Evolutionary conservation across 1,140 invertebrate genomes (phyloP), one percentile per base, ranked within the genome.

Genomic region (Ceratitis capitata): DNA sequence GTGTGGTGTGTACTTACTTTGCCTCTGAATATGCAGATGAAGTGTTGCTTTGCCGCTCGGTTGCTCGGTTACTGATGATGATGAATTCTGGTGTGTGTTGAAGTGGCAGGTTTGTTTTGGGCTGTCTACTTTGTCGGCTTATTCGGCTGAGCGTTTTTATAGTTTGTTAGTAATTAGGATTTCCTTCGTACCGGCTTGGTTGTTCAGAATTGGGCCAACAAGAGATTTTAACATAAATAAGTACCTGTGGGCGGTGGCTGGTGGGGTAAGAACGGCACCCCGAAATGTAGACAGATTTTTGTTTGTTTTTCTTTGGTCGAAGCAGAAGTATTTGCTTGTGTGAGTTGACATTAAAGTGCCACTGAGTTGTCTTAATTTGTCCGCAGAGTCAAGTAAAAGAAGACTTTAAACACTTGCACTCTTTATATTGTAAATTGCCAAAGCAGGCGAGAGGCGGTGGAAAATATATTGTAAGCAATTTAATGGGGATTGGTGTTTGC

Each of bases 61-160:
- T 12, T 47, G 45, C 51, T 4, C 53, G 16, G 32, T 49, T 53
- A 83, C 49, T 84, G 86, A 86, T 88, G 88, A 85, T 88, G 87
- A 84, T 45, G 85, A 42, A 86, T 86, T 89, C 88, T 87, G 88
- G 82, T 53, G 42, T 49, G 53, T 49, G 45, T 10, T 45, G 39
- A 78, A 78, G 69, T 78, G 69, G 69, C 42, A 42, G n/a, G 69
- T 45, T 78, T 47, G 69, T 78, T 78, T 78, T 47, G 39, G 69
- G 69, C n/a, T 78, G 69, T 35, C 32, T 78, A 42, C 69, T 78
- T 78, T 78, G 42, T 78, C 69, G 69, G 69, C 69, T 78, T 78
- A 78, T 69, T 69, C 61, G 29, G 61, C 12, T 16, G 61, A 16
- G 61, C 61, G 14, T 35, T 69, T 29, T 39, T 78, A n/a, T n/a